Evolutionary conservation across 2,888 invertebrate genomes (phyloP).

Genomic region (Maniola hyperantus): DNA sequence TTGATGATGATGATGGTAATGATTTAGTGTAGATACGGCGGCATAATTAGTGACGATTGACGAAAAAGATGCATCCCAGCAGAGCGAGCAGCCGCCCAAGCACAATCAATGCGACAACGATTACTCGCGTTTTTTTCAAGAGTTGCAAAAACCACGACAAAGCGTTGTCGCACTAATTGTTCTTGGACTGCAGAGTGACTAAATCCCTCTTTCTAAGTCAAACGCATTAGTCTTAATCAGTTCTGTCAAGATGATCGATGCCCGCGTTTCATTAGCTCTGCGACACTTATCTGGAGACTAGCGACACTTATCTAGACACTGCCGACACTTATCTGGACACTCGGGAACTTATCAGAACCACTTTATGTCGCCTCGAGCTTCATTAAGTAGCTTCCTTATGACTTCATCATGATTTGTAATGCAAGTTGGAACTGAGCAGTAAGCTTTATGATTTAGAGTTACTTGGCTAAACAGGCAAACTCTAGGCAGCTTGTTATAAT

Average conservation of each 20-base stretch:
- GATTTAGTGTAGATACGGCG: too few relatives aligned
- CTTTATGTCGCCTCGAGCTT: conserved; percentile 22
- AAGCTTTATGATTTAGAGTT: not conserved
- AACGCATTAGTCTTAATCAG: conserved; percentile 21
- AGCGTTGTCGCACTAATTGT: not conserved
- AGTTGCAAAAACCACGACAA: too few relatives aligned
- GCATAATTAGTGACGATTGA: too few relatives aligned
- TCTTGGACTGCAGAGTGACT: not conserved
- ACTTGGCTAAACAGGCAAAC: too few relatives aligned
- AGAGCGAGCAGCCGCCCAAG: too few relatives aligned
- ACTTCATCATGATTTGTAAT: conserved; percentile 31
- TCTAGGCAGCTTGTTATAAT: too few relatives aligned
- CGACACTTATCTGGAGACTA: conserved; percentile 17
- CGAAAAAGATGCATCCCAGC: too few relatives aligned
- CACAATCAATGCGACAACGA: too few relatives aligned
- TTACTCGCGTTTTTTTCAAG: too few relatives aligned
- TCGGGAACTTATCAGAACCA: conserved; percentile 19
- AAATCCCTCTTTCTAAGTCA: conserved; percentile 16
- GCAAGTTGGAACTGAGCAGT: not conserved
- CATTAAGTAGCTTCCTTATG: conserved; percentile 31
- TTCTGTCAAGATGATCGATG: conserved; percentile 24
- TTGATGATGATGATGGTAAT: too few relatives aligned
- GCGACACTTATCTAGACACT: conserved; percentile 18
- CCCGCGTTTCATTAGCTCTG: conserved; percentile 22
- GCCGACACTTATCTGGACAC: conserved; percentile 23